These are phyloP conservation scores for Bostrychus sinensis DNA, from an alignment of 2,113 vertebrate species.

Conservation along the genomic window DNA sequence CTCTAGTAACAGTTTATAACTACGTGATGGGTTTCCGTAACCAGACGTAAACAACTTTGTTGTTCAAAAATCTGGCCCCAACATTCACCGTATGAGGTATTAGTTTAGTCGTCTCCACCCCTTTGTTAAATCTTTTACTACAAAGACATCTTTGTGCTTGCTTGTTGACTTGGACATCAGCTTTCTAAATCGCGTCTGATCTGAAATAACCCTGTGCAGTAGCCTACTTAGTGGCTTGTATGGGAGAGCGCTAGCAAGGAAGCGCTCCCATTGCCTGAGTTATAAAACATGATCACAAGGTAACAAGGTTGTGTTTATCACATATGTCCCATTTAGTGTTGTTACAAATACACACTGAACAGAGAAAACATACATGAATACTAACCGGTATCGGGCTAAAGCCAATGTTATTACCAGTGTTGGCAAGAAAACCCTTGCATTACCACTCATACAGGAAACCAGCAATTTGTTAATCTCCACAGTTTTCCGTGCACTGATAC, in stretches of 20 bases:
- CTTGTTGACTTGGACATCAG: slow-evolving; percentile 27
- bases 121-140: slow-evolving; percentile 21
- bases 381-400: neutral
- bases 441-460: neutral
- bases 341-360: too few relatives aligned
- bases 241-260: neutral
- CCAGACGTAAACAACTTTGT: slow-evolving; percentile 4
- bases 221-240: slow-evolving; percentile 9
- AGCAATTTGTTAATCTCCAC: neutral
- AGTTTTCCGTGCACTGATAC: neutral
- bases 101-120: slow-evolving; percentile 27
- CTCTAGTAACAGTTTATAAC: slow-evolving; percentile 11
- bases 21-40: slow-evolving; percentile 33
- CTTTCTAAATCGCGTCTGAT: slow-evolving; percentile 25
- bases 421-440: slow-evolving; percentile 29
- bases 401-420: slow-evolving; percentile 14
- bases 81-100: slow-evolving; percentile 32
- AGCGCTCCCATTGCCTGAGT: neutral
- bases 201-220: slow-evolving; percentile 17
- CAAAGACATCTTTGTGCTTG: slow-evolving; percentile 54
- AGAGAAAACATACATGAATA: neutral
- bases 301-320: neutral
- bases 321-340: neutral
- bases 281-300: neutral
- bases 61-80: slow-evolving; percentile 15